Percentiles rank a stretch among this genome's conserved stretches.
Evolutionary conservation across 1,140 invertebrate species (phyloP).

Genomic region (Conus ventricosus): DNA sequence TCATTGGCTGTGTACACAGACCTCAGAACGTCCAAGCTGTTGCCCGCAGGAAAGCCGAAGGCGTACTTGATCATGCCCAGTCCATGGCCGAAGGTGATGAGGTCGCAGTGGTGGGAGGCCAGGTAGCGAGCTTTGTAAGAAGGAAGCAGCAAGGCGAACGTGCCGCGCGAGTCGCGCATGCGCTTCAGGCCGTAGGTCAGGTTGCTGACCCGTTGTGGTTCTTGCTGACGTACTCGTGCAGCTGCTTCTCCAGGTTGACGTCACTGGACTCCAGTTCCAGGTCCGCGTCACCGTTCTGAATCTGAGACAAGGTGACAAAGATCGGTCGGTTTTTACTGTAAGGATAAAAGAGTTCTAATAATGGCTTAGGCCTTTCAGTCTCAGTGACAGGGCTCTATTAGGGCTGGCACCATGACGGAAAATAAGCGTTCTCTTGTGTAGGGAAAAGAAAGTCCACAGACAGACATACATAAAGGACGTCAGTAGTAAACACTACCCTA

Average conservation of each 20-base stretch:
- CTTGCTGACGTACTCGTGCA: constrained; percentile 26
- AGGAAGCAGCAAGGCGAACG: constrained; percentile 26
- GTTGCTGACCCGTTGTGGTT: constrained; percentile 31
- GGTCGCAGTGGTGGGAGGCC: constrained; percentile 28
- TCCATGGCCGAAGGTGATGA: constrained; percentile 4
- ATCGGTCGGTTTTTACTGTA: no score
- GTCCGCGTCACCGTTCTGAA: constrained; percentile 27
- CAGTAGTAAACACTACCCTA: no score
- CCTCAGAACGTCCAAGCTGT: neutral
- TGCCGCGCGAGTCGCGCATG: constrained; percentile 31
- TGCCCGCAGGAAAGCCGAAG: constrained; percentile 5
- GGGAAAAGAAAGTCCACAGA: no score
- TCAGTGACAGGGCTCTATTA: no score
- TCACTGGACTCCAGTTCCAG: constrained; percentile 17
- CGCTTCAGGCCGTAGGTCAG: constrained; percentile 25
- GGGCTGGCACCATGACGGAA: no score
- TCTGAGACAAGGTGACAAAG: neutral
- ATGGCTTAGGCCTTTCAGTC: no score
- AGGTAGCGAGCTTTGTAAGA: constrained; percentile 10
- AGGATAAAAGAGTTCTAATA: no score
- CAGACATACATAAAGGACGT: no score
- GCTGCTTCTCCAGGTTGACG: constrained; percentile 15
- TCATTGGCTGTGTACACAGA: neutral
- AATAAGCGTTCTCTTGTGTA: no score
- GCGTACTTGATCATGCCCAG: constrained; percentile 22